Percentiles rank a stretch among this genome's conserved stretches.
These are phyloP conservation scores for Sebastes dallii DNA, from an alignment of 2,797 vertebrate genomes.

Conservation along the genomic window DNA sequence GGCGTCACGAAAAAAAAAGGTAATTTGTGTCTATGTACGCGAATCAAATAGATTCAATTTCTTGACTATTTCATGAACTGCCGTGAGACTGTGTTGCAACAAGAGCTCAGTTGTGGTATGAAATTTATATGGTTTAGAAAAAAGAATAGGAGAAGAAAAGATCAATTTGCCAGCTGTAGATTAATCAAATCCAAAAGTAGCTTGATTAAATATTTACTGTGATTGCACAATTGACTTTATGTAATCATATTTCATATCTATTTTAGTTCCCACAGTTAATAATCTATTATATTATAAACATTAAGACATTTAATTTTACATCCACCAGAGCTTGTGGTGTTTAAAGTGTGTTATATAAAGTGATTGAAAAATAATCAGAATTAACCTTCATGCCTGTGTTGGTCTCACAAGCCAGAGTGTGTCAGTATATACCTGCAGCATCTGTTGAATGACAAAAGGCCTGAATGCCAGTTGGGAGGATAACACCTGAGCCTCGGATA, in stretches of 20 bases:
- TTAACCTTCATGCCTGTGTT: background rate
- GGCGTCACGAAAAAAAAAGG: too few relatives aligned
- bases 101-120: background rate
- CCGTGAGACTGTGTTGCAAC: too few relatives aligned
- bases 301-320: background rate
- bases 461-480: constrained; percentile 1
- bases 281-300: background rate
- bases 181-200: background rate
- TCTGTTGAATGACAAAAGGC: background rate
- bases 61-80: too few relatives aligned
- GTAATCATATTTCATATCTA: background rate
- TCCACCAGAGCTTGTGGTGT: background rate
- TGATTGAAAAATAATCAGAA: constrained; percentile 10
- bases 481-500: constrained; percentile 35
- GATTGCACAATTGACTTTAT: background rate
- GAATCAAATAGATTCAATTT: too few relatives aligned
- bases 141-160: background rate
- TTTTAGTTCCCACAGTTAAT: background rate
- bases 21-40: rapidly evolving
- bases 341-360: background rate
- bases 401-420: constrained; percentile 19
- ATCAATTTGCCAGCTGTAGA: background rate
- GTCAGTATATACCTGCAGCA: constrained; percentile 31
- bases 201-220: background rate
- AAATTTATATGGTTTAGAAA: background rate